Percentiles rank a stretch among this genome's conserved stretches.
Conservation (phyloP, 2,888 invertebrate genomes). For the Lasius platythorax region DNA sequence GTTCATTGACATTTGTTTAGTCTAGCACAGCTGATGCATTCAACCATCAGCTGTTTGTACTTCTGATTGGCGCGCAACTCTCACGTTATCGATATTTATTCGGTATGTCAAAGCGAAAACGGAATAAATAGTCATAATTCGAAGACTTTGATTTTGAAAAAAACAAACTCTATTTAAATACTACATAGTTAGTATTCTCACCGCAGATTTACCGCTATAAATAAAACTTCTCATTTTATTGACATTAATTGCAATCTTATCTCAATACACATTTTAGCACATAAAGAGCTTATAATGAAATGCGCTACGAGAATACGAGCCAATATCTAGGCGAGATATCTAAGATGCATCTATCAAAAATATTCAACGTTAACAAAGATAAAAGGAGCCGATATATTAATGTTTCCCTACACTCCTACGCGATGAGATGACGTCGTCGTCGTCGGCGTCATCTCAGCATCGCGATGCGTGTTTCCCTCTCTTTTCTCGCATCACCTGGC, state of each 20-base stretch:
- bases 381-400: not conserved
- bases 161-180: not conserved
- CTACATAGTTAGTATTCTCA: not conserved
- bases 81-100: not conserved
- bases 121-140: not conserved
- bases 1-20: constrained; percentile 32
- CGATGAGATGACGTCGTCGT: constrained; percentile 14
- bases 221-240: not conserved
- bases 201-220: not conserved
- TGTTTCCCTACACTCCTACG: constrained; percentile 15
- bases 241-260: not conserved
- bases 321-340: not conserved
- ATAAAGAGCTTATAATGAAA: not conserved
- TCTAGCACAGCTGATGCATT: constrained; percentile 36
- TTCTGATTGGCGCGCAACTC: not conserved
- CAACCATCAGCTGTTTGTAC: constrained; percentile 43
- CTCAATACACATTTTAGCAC: not conserved
- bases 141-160: constrained; percentile 18
- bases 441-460: not conserved
- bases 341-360: not conserved
- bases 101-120: not conserved
- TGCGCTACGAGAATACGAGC: not conserved
- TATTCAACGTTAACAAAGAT: not conserved
- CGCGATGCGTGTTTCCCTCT: constrained; percentile 10
- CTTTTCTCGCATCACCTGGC: constrained; percentile 56